Conservation (phyloP, 1,140 invertebrate genomes). For the Copidosoma floridanum region DNA sequence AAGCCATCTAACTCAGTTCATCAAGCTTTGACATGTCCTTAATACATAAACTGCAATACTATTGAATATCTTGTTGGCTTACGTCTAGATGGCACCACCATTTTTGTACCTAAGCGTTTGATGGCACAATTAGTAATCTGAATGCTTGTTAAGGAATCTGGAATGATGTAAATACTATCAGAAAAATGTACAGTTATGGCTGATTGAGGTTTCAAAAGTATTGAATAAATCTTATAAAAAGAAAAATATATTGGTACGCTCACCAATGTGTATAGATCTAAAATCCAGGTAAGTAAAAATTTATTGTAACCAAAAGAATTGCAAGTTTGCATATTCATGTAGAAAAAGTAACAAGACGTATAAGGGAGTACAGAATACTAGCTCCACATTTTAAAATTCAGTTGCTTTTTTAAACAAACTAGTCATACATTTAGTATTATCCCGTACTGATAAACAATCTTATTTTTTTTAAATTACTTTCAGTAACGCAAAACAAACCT, state of each 20-base stretch:
- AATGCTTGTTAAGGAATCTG: constrained; percentile 39
- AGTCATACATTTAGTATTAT: too few species aligned
- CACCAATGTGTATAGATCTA: constrained; percentile 37
- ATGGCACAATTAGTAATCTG: constrained; percentile 46
- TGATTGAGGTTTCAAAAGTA: constrained; percentile 45
- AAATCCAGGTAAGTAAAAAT: constrained; percentile 37
- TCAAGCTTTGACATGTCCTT: constrained; percentile 47
- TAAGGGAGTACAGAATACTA: constrained; percentile 45
- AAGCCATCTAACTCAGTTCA: constrained; percentile 38
- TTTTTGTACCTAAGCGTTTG: constrained; percentile 47
- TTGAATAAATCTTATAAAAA: constrained; percentile 33
- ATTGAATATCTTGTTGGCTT: constrained; percentile 48
- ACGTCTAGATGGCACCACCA: constrained; percentile 49
- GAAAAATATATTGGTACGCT: constrained; percentile 41
- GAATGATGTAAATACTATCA: constrained; percentile 37
- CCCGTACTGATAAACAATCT: too few species aligned
- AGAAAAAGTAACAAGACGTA: constrained; percentile 43
- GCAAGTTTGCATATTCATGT: constrained; percentile 48
- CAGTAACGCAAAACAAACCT: constrained; percentile 40
- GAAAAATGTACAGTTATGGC: constrained; percentile 36
- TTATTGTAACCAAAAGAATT: constrained; percentile 42
- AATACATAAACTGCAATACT: constrained; percentile 48
- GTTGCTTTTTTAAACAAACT: too few species aligned
- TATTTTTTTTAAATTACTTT: constrained; percentile 30
- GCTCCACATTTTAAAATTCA: too few species aligned